Percentiles rank a stretch among this genome's conserved stretches.
Evolutionary conservation across 2,888 invertebrate genomes (phyloP).

Genomic region (Sarcophaga rosellei): DNA sequence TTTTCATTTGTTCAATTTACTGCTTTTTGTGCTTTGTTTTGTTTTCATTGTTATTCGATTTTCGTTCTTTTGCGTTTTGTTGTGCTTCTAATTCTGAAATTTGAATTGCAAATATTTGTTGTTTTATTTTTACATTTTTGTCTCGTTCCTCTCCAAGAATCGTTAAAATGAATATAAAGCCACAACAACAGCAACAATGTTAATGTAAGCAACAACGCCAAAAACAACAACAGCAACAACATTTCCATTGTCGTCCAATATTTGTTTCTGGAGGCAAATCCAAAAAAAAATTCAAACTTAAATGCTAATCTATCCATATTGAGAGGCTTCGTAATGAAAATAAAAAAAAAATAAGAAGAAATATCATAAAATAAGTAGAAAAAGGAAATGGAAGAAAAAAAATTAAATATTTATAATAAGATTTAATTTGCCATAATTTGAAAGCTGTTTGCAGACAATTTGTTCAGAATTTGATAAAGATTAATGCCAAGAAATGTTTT

Average conservation of each 20-base stretch:
- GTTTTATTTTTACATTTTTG: constrained; percentile 23
- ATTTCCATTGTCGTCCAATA: background rate
- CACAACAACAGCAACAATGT: background rate
- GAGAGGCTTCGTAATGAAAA: background rate
- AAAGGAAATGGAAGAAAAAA: background rate
- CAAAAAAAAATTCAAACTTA: background rate
- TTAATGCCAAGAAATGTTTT: background rate
- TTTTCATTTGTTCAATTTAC: constrained; percentile 37
- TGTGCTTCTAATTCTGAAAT: constrained; percentile 50
- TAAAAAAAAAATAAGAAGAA: background rate
- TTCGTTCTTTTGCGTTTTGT: background rate
- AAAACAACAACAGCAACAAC: constrained; percentile 33
- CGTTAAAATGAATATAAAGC: constrained; percentile 50
- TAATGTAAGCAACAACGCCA: constrained; percentile 7
- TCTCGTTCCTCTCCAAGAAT: constrained; percentile 3
- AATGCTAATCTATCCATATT: background rate
- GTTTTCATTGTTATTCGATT: background rate
- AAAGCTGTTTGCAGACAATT: constrained; percentile 40
- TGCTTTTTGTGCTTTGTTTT: constrained; percentile 32
- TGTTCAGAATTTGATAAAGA: constrained; percentile 16
- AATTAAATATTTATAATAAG: constrained; percentile 17
- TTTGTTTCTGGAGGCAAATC: background rate
- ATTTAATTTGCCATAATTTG: constrained; percentile 50
- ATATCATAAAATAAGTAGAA: constrained; percentile 6
- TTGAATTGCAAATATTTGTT: constrained; percentile 65